These are phyloP conservation scores for Pararge aegeria DNA, from an alignment of 1,140 invertebrate species.

Conservation along the genomic window DNA sequence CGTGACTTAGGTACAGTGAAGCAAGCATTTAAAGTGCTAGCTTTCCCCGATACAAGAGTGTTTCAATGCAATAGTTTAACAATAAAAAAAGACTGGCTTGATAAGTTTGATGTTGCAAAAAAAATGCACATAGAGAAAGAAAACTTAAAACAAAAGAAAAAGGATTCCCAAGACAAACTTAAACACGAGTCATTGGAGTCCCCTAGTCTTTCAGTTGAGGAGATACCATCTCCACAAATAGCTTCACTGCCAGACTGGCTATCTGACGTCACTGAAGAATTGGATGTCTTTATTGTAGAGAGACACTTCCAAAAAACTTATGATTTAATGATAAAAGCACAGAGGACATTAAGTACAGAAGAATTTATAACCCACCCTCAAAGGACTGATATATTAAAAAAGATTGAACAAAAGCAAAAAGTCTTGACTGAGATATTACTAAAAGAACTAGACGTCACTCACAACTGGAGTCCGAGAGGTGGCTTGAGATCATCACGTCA, in stretches of 20 bases:
- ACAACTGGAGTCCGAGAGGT: constrained; percentile 95
- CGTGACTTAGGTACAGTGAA: constrained; percentile 94
- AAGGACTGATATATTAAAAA: constrained; percentile 63
- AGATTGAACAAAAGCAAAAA: constrained; percentile 88
- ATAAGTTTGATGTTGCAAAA: constrained; percentile 95
- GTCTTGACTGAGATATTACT: constrained; percentile 91
- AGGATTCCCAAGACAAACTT: constrained; percentile 61
- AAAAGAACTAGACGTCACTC: constrained; percentile 92
- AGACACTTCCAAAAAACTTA: constrained; percentile 98
- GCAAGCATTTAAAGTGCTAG: constrained; percentile 95
- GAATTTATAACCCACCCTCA: constrained; percentile 69
- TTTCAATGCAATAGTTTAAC: constrained; percentile 94
- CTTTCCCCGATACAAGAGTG: constrained; percentile 95
- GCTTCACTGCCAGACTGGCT: constrained; percentile 92
- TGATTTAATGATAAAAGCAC: constrained; percentile 85
- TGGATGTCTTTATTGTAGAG: constrained; percentile 98
- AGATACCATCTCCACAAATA: constrained; percentile 80
- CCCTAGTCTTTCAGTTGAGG: constrained; percentile 73
- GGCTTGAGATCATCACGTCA: constrained; percentile 92
- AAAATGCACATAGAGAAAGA: constrained; percentile 88
- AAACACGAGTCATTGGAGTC: constrained; percentile 72
- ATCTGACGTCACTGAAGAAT: constrained; percentile 94
- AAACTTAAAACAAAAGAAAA: constrained; percentile 82
- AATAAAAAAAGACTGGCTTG: constrained; percentile 96
- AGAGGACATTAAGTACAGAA: constrained; percentile 69